Base-by-base conservation (phyloP, 2,797 vertebrate species). In the Neosalanx taihuensis region DNA sequence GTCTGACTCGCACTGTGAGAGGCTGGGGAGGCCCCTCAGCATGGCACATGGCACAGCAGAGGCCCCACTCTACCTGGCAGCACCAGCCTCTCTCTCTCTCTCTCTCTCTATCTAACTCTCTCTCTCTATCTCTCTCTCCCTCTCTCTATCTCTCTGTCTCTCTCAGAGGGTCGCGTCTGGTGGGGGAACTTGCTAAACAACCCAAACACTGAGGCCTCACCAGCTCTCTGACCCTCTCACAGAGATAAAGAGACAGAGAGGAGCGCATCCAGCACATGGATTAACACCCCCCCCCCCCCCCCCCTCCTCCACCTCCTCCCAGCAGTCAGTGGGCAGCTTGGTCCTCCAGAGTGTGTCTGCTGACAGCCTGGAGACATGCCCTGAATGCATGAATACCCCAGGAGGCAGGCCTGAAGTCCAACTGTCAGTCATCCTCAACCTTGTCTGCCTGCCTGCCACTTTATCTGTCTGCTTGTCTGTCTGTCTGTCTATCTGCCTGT, bases 401-500 rank as follows among this genome's bases (percentile, higher is more conserved):
- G 29, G 3, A 30, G 26, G 23, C 26, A n/a, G 59, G 15, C 67
- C 18, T 5, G 9, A 30, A 69, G 53, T 35, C 68, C 17, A 46
- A 20, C 69, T 56, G 69, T 35, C 46, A 70, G 18, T 49, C 68
- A 61, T 37, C 23, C 67, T 20, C 67, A 9, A 6, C 51, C 17
- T 7, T 57, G 29, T 31, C 5, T 58, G 23, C 30, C 20, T 57
- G 13, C 29, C 29, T 58, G 13, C 46, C 30, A 2, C 23, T 46
- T n/a, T n/a, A n/a, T n/a, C n/a, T n/a, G n/a, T n/a, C n/a, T n/a
- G n/a, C n/a, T n/a, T n/a, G n/a, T n/a, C n/a, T n/a, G n/a, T n/a
- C n/a, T n/a, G n/a, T n/a, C n/a, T n/a, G n/a, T n/a, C n/a, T n/a
- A n/a, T n/a, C n/a, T n/a, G n/a, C n/a, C n/a, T n/a, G n/a, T n/a